These are phyloP conservation scores for Bradypus variegatus DNA, from an alignment of 2,797 vertebrate species.

Conservation along the genomic window DNA sequence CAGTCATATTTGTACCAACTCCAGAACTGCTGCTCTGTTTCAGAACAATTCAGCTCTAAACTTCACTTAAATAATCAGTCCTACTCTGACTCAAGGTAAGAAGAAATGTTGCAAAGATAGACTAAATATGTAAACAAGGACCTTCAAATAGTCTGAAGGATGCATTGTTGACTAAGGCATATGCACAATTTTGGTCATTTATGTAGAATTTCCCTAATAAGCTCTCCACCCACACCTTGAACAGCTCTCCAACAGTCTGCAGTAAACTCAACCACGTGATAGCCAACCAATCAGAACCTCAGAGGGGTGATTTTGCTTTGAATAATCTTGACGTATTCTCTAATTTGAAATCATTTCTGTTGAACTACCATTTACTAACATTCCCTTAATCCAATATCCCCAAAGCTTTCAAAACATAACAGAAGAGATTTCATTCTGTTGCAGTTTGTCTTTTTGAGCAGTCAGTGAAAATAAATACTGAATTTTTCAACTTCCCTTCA, in stretches of 20 bases:
- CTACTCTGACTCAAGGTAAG: background rate
- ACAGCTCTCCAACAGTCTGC: background rate
- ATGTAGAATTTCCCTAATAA: background rate
- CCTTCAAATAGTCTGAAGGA: background rate
- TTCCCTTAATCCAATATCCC: background rate
- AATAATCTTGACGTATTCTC: background rate
- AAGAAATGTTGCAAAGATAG: background rate
- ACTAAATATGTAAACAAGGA: background rate
- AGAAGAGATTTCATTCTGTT: background rate
- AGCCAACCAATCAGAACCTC: background rate
- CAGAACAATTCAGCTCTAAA: background rate
- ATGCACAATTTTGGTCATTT: background rate
- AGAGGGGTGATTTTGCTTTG: background rate
- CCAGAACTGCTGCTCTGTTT: background rate
- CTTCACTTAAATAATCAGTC: background rate
- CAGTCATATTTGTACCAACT: background rate
- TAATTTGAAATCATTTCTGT: background rate
- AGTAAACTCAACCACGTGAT: background rate
- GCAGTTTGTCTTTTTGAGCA: background rate
- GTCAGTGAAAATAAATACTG: background rate
- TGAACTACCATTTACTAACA: background rate
- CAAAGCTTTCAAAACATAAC: background rate
- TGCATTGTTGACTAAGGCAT: background rate
- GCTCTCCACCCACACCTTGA: background rate
- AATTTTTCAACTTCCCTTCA: conserved; percentile 21